Conservation (phyloP, 92 coral and sea anemone species). For the Epizoanthus ramosus region DNA sequence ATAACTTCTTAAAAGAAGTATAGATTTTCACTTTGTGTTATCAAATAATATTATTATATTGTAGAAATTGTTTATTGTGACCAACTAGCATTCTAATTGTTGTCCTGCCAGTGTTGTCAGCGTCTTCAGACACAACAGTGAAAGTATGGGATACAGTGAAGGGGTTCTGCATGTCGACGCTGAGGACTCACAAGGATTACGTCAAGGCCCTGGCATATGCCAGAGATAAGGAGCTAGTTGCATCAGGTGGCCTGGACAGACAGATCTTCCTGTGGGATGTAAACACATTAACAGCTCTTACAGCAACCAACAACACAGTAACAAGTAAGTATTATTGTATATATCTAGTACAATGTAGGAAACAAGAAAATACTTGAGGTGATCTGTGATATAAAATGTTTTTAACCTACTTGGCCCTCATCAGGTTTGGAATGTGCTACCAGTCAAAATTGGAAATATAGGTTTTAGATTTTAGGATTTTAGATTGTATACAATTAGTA, state of each 20-base stretch:
- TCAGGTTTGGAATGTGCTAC: too few relatives aligned
- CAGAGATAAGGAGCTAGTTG: constrained; percentile 78
- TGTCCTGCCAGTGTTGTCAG: constrained; percentile 74
- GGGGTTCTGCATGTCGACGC: constrained; percentile 95
- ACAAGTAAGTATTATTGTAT: constrained; percentile 70
- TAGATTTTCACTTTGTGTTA: background rate
- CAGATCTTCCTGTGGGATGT: constrained; percentile 98
- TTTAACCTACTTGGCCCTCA: too few relatives aligned
- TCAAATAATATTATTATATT: background rate
- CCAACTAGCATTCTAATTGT: background rate
- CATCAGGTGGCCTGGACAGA: constrained; percentile 95
- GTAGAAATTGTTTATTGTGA: background rate
- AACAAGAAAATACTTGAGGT: too few relatives aligned
- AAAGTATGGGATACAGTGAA: constrained; percentile 91
- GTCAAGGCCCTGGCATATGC: constrained; percentile 98
- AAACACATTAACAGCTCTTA: constrained; percentile 90
- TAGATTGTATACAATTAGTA: too few relatives aligned
- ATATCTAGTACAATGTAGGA: background rate
- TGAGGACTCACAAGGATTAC: constrained; percentile 93
- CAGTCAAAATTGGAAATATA: too few relatives aligned
- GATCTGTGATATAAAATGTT: too few relatives aligned
- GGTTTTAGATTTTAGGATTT: too few relatives aligned
- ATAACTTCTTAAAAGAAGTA: too few relatives aligned
- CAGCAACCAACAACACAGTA: constrained; percentile 97
- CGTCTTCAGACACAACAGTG: constrained; percentile 96